phyloP scores from a whole-genome alignment of 2,113 vertebrate genomes.

The Heterochromis multidens region DNA sequence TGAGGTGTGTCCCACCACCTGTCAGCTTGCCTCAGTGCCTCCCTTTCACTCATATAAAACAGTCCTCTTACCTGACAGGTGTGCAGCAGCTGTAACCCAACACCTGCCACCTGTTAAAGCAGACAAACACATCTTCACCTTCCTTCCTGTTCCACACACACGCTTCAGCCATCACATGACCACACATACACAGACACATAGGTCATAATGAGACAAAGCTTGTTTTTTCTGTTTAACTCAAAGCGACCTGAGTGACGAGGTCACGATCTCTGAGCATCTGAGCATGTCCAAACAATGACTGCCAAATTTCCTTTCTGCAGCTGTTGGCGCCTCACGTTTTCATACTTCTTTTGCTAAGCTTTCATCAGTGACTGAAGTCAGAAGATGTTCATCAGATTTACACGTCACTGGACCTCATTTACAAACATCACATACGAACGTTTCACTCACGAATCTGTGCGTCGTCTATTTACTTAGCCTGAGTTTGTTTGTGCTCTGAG shows the following conservation, averaged over 20 bases:
- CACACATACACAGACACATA: background rate
- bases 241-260: background rate
- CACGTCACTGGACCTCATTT: no score
- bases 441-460: no score
- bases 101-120: background rate
- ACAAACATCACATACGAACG: no score
- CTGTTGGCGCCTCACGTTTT: background rate
- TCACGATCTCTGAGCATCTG: background rate
- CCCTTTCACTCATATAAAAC: background rate
- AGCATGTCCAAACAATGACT: background rate
- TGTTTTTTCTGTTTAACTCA: background rate
- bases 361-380: no score
- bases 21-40: background rate
- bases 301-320: background rate
- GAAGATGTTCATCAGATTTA: no score
- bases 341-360: background rate
- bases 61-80: constrained; percentile 33
- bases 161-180: background rate
- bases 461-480: no score
- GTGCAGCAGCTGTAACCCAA: constrained; percentile 20
- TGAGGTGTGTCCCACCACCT: constrained; percentile 18
- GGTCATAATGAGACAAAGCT: background rate
- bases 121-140: background rate
- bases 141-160: background rate
- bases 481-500: no score